phyloP scores from a whole-genome alignment of 2,888 invertebrate genomes.

The Tetheella fluctuosa region DNA sequence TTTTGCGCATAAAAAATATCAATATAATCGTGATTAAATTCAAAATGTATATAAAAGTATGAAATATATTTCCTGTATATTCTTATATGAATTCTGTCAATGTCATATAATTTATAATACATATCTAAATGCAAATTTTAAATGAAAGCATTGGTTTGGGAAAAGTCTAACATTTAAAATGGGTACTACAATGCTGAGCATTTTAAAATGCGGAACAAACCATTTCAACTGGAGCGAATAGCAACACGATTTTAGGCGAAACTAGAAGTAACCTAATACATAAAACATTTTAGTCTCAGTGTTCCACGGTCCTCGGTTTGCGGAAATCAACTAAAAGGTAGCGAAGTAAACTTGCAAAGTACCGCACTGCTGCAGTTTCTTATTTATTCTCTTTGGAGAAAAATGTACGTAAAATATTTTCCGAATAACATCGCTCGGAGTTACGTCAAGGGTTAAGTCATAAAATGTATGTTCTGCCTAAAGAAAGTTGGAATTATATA shows the following conservation, averaged over 20 bases:
- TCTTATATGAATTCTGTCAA: no score
- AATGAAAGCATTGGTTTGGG: no score
- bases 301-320: not conserved
- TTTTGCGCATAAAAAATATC: no score
- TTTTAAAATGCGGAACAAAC: not conserved
- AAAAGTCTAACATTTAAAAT: not conserved
- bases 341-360: not conserved
- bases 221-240: not conserved
- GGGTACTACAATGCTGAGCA: not conserved
- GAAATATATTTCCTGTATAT: no score
- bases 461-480: not conserved
- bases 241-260: conserved; percentile 1
- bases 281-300: conserved; percentile 4
- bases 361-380: conserved; percentile 6
- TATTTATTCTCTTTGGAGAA: conserved; percentile 3
- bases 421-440: not conserved
- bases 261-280: conserved; percentile 1
- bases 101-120: no score
- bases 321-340: conserved; percentile 3
- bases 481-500: not conserved
- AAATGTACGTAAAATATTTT: not conserved
- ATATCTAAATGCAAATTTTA: no score
- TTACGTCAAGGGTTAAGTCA: conserved; percentile 4
- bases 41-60: no score
- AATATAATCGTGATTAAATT: no score